A percentile compares a stretch with the other conserved stretches of the same genome.
phyloP scores from a whole-genome alignment of 2,113 vertebrate species.

The Cygnus atratus region DNA sequence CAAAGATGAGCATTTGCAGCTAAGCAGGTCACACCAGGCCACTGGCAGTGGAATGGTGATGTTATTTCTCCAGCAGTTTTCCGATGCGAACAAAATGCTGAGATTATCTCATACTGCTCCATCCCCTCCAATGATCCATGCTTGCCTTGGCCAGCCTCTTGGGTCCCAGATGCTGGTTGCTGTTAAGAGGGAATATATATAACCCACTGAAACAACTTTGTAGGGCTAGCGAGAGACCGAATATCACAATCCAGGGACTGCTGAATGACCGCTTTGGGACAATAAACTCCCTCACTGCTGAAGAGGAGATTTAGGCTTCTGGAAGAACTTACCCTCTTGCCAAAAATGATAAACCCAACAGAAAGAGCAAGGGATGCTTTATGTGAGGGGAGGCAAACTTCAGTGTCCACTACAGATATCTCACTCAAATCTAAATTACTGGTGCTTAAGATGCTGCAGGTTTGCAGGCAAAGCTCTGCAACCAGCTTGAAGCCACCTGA shows the following conservation, averaged over 20 bases:
- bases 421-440: not conserved
- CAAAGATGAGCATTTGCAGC: not conserved
- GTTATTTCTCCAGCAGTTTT: conserved; percentile 3
- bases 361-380: not conserved
- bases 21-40: not conserved
- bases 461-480: not conserved
- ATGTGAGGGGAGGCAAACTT: not conserved
- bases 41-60: not conserved
- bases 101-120: not conserved
- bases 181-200: not conserved
- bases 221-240: not conserved
- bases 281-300: not conserved
- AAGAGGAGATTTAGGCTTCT: not conserved
- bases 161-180: not conserved
- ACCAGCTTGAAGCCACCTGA: not conserved
- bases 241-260: not conserved
- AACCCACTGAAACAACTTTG: not conserved
- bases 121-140: not conserved
- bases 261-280: not conserved
- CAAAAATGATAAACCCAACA: not conserved
- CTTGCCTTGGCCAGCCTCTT: not conserved
- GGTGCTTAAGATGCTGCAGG: not conserved
- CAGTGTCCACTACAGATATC: not conserved
- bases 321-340: not conserved
- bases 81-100: not conserved